Evolutionary conservation across 2,888 invertebrate genomes (phyloP).

Genomic region (Apamea sordens): DNA sequence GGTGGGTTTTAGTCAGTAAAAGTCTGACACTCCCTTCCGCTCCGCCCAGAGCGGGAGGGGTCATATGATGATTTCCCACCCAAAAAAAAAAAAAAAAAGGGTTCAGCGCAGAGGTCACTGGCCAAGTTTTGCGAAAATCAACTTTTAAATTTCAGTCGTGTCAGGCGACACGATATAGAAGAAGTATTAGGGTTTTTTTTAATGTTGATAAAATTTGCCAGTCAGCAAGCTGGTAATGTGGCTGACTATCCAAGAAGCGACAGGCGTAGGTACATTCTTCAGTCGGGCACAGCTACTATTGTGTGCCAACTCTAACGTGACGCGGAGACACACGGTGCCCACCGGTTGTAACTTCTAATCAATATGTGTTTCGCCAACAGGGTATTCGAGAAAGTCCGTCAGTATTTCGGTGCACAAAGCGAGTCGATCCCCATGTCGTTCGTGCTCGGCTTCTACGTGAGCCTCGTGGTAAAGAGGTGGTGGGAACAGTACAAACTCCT

Average conservation of each 20-base stretch:
- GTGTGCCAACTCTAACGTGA: not conserved
- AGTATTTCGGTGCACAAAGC: conserved; percentile 96
- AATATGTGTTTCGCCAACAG: conserved; percentile 88
- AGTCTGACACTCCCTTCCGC: too few relatives aligned
- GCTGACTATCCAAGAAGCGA: not conserved
- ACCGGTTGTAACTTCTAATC: conserved; percentile 8
- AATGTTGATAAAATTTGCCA: not conserved
- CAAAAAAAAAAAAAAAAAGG: too few relatives aligned
- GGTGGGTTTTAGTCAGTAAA: too few relatives aligned
- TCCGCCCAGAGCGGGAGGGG: too few relatives aligned
- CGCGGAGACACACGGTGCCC: not conserved
- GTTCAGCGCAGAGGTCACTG: too few relatives aligned
- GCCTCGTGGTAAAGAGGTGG: conserved; percentile 97
- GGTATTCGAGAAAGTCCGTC: conserved; percentile 95
- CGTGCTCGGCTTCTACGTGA: conserved; percentile 98
- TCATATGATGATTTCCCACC: too few relatives aligned
- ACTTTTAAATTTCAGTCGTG: too few relatives aligned
- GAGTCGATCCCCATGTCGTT: conserved; percentile 98
- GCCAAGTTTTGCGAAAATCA: too few relatives aligned
- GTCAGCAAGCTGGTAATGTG: not conserved
- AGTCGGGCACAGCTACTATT: not conserved
- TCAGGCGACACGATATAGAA: too few relatives aligned
- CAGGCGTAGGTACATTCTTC: not conserved
- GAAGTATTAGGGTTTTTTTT: not conserved
- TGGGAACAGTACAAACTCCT: conserved; percentile 98